Evolutionary conservation across 2,888 invertebrate genomes (phyloP).

Genomic region (Ypsolopha scabrella): DNA sequence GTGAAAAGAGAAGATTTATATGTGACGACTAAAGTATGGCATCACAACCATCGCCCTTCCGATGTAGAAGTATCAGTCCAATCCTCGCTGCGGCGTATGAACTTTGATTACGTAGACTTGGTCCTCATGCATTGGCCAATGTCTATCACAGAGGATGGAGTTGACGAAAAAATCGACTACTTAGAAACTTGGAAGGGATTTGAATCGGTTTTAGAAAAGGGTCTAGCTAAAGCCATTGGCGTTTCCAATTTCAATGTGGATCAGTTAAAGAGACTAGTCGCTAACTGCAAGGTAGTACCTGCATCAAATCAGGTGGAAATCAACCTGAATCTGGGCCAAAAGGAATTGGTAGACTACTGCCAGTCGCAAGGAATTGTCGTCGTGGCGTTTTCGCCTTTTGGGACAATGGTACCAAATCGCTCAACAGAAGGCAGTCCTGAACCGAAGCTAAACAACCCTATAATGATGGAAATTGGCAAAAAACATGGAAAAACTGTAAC

Average conservation of each 20-base stretch:
- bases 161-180: conserved; percentile 76
- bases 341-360: conserved; percentile 62
- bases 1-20: too few relatives aligned
- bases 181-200: conserved; percentile 81
- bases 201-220: conserved; percentile 50
- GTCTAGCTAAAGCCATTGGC: too few relatives aligned
- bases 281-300: conserved; percentile 70
- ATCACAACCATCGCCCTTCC: conserved; percentile 24
- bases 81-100: conserved; percentile 34
- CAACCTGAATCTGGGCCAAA: too few relatives aligned
- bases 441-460: background rate
- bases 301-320: conserved; percentile 15
- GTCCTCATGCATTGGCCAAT: conserved; percentile 55
- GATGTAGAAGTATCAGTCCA: conserved; percentile 43
- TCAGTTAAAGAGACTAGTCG: conserved; percentile 77
- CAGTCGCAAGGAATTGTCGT: conserved; percentile 68
- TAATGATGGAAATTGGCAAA: background rate
- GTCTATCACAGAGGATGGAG: conserved; percentile 42
- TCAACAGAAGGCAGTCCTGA: background rate
- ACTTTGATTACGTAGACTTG: conserved; percentile 43
- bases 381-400: conserved; percentile 77
- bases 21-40: too few relatives aligned
- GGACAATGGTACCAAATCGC: conserved; percentile 51
- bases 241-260: conserved; percentile 38
- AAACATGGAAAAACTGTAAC: background rate